Evolutionary conservation across 2,888 invertebrate species (phyloP), one percentile per base, ranked within the genome.

Genomic region (Leptinotarsa juncta): DNA sequence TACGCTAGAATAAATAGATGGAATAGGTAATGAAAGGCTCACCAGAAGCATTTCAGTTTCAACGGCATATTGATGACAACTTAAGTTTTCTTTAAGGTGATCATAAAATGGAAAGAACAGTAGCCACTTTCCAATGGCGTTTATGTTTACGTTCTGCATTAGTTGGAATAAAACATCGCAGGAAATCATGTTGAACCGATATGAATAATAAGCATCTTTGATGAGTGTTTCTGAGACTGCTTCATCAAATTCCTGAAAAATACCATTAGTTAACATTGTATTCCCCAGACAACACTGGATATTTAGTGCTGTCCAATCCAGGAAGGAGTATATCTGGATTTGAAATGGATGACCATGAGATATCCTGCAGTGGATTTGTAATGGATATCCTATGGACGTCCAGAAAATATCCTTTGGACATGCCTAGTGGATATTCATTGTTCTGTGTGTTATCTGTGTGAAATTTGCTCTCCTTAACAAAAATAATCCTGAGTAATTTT

Each of bases 181-280:
- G 48, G 49, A 71, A 12, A 76, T 70, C 48, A 79, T 67, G 23
- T 72, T 75, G 23, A 72, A 71, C 42, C 72, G 65, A 48, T 75
- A 81, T 12, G 78, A 77, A 15, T 78, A 79, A 20, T 60, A 70
- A 3, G 79, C 74, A 18, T 81, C 77, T 16, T 72, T 70, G 14
- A 77, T 60, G 20, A 81, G 48, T 18, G 76, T 75, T 15, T 66
- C 66, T 12, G 71, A 67, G 53, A 71, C 75, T 15, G 23, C 62
- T 15, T 71, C 2, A 32, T 74, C 67, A 60, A 79, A 50, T 2
- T 73, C 70, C 81, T 81, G 62, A 50, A 79, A 79, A 73, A 48
- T 53, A 42, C 42, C 42, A 42, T 42, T 42, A 42, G 12, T 42
- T 42, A 10, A 10, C 42, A 42, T 42, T 42, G 42, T 12, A 42